Base-by-base conservation (phyloP, 2,113 vertebrate species). In the Oreochromis aureus region DNA sequence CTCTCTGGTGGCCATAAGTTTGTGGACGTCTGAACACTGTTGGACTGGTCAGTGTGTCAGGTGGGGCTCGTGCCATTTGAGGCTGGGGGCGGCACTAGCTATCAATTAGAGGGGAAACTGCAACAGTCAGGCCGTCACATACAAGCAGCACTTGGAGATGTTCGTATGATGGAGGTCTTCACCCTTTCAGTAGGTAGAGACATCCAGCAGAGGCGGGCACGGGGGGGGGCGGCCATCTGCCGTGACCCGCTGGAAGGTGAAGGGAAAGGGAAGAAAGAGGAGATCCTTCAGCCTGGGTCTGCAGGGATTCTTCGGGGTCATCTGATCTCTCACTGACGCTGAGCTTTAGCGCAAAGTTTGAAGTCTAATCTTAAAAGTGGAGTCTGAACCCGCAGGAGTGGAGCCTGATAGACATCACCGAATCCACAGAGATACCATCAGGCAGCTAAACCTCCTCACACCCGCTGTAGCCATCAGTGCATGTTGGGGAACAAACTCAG, bases 251-350 rank as follows among this genome's bases (percentile, higher is more conserved):
- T 27, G 39, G 36, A 30, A 3, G 16, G 71, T 5, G 44, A n/a
- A 27, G 44, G 69, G 69, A 46, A 73, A 46, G 39, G 2, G 66
- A 24, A 51, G 4, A 8, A 48, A 11, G 16, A 18, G n/a, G 36
- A 0, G 16, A 2, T n/a, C 32, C 10, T 2, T 63, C 1, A n/a
- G 59, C 69, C n/a, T 0, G 3, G 8, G 41, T 27, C 69, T 71
- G 11, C 11, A 15, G 66, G 66, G 12, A 24, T 44, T 0, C 12
- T 0, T 16, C n/a, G 0, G 66, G 66, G 66, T 44, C 66, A 22
- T 24, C 69, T 32, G 24, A 32, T 32, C 27, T 5, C 10, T 4
- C 13, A 6, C 41, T 48, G 24, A 2, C 4, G 44, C 41, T 24
- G 0, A 66, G 61, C 61, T 66, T 36, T n/a, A 66, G 36, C 10